Percentiles rank a stretch among this genome's conserved stretches.
Evolutionary conservation across 2,113 vertebrate species (phyloP).

Genomic region (Collichthys lucidus): DNA sequence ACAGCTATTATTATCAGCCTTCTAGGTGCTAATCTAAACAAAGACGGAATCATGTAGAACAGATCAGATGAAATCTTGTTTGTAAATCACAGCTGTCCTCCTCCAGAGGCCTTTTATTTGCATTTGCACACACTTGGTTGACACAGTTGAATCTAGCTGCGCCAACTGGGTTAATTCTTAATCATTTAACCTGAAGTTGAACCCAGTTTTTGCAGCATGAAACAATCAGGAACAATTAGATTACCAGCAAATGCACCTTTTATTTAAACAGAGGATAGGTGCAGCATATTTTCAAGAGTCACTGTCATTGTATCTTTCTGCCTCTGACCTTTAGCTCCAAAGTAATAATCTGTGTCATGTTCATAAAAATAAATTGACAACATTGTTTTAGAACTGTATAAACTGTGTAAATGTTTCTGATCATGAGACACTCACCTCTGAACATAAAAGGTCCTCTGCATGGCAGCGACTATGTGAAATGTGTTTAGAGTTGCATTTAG

Average conservation of each 20-base stretch:
- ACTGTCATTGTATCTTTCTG: conserved; percentile 1
- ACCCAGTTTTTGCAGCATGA: neutral
- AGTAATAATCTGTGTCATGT: conserved; percentile 59
- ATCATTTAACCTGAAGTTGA: conserved; percentile 19
- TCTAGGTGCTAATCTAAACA: conserved; percentile 28
- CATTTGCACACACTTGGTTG: conserved; percentile 6
- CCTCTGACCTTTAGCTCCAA: conserved; percentile 8
- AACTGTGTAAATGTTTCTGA: conserved; percentile 63
- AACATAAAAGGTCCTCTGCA: conserved; percentile 62
- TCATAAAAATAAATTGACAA: conserved; percentile 64
- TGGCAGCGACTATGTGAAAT: conserved; percentile 58
- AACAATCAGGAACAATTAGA: conserved; percentile 11
- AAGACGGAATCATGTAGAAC: conserved; percentile 4
- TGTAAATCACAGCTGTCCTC: conserved; percentile 13
- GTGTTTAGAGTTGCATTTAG: conserved; percentile 76
- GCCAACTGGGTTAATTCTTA: conserved; percentile 12
- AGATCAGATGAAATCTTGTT: conserved; percentile 18
- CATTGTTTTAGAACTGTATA: conserved; percentile 60
- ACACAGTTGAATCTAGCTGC: neutral
- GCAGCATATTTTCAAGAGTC: neutral
- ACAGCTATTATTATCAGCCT: conserved; percentile 2
- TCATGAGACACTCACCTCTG: conserved; percentile 51
- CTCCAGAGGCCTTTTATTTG: conserved; percentile 3
- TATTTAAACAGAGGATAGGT: conserved; percentile 1
- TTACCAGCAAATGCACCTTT: neutral